phyloP scores from a whole-genome alignment of 2,797 vertebrate species.

The Hyperoplus immaculatus region DNA sequence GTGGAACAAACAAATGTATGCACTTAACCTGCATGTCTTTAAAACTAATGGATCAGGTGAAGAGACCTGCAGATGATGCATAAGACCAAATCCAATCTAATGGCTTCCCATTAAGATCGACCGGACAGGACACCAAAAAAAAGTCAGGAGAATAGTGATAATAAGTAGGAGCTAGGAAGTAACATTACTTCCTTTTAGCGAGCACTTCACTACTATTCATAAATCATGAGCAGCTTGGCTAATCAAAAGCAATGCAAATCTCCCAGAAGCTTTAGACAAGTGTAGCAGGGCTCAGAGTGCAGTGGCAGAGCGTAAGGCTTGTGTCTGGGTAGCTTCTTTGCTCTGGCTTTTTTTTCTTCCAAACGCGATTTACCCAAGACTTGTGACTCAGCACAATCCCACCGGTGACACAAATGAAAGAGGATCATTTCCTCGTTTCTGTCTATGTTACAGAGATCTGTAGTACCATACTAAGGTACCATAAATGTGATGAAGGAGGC shows the following conservation, averaged over 20 bases:
- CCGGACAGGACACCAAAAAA: conserved; percentile 12
- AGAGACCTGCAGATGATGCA: conserved; percentile 36
- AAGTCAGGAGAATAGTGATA: conserved; percentile 29
- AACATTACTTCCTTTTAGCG: conserved; percentile 25
- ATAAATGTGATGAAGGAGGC: neutral
- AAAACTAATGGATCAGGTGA: conserved; percentile 50
- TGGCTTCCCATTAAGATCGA: conserved; percentile 37
- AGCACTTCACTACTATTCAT: conserved; percentile 25
- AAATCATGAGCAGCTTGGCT: conserved; percentile 38
- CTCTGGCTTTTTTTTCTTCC: conserved; percentile 21
- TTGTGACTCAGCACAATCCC: conserved; percentile 69
- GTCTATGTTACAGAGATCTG: conserved; percentile 33
- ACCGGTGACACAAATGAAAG: conserved; percentile 48
- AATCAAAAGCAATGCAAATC: conserved; percentile 47
- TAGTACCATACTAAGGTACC: conserved; percentile 5
- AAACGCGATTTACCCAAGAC: conserved; percentile 45
- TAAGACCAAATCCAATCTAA: conserved; percentile 46
- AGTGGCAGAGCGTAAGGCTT: conserved; percentile 20
- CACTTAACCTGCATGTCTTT: conserved; percentile 54
- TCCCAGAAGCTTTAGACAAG: conserved; percentile 28
- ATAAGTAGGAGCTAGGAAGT: conserved; percentile 38
- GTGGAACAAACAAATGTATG: conserved; percentile 30
- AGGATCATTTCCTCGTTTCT: conserved; percentile 40
- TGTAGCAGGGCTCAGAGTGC: conserved; percentile 25
- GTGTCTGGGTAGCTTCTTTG: conserved; percentile 32